These are phyloP conservation scores for Polyommatus iphigenia DNA, from an alignment of 2,888 invertebrate species.

Conservation along the genomic window DNA sequence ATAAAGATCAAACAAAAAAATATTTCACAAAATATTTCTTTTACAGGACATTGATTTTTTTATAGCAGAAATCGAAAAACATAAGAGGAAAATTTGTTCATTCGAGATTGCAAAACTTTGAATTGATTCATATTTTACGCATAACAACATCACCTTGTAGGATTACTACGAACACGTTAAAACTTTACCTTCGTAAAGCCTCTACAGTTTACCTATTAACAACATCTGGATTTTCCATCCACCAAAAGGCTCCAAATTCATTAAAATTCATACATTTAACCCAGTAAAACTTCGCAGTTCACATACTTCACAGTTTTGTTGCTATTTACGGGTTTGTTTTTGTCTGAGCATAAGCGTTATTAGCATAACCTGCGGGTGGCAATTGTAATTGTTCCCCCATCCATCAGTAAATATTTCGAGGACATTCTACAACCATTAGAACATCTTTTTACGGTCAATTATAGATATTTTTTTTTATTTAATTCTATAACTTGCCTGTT, in stretches of 20 bases:
- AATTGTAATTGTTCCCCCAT: slow-evolving; percentile 66
- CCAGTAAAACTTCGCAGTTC: background rate
- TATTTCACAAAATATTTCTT: no score
- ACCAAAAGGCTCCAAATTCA: background rate
- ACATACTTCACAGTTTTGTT: slow-evolving; percentile 27
- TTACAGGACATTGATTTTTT: no score
- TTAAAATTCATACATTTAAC: slow-evolving; percentile 23
- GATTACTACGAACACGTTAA: background rate
- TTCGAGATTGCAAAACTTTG: background rate
- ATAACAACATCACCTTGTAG: background rate
- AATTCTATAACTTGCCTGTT: background rate
- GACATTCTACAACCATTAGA: slow-evolving; percentile 53
- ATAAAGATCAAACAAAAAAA: no score
- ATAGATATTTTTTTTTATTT: background rate
- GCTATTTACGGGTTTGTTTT: slow-evolving; percentile 26
- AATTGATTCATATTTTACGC: slow-evolving; percentile 7
- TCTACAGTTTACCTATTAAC: background rate
- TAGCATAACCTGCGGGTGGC: slow-evolving; percentile 70
- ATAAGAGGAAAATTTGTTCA: background rate
- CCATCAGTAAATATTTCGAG: slow-evolving; percentile 54
- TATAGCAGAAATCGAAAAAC: background rate
- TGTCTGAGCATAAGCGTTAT: slow-evolving; percentile 46
- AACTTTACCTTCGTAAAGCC: background rate
- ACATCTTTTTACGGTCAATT: background rate
- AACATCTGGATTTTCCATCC: background rate